Evolutionary conservation across 2,888 invertebrate genomes (phyloP).

Genomic region (Drosophila nigricruria): DNA sequence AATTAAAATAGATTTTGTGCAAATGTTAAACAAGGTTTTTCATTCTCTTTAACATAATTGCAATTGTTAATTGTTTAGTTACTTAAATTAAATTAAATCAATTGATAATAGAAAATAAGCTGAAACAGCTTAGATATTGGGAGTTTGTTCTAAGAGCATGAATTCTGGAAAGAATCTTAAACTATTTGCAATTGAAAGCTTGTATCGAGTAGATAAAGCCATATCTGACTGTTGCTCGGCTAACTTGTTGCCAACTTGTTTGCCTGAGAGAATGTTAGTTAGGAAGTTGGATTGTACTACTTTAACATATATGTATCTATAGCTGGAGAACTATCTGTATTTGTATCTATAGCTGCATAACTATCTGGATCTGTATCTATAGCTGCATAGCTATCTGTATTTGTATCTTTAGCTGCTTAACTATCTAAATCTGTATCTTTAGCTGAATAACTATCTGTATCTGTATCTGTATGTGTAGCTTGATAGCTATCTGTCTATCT

Average conservation of each 20-base stretch:
- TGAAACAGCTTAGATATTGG: background rate
- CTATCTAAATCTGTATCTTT: background rate
- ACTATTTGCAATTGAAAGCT: background rate
- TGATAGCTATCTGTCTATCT: no score
- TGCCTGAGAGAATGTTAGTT: background rate
- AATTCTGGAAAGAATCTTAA: background rate
- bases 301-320: background rate
- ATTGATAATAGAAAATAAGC: background rate
- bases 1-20: constrained; percentile 21
- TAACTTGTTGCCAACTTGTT: background rate
- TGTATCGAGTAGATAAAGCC: background rate
- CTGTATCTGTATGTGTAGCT: background rate
- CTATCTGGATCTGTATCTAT: background rate
- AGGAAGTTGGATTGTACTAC: background rate
- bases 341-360: background rate
- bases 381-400: background rate
- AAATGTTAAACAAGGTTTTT: constrained; percentile 2
- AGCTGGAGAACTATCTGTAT: background rate
- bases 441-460: background rate
- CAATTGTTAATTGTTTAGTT: constrained; percentile 11
- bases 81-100: background rate
- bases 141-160: background rate
- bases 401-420: background rate
- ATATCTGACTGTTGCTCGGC: background rate
- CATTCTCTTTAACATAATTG: background rate